Evolutionary conservation across 1,140 invertebrate species (phyloP).

Genomic region (Neoseiulus cucumeris): DNA sequence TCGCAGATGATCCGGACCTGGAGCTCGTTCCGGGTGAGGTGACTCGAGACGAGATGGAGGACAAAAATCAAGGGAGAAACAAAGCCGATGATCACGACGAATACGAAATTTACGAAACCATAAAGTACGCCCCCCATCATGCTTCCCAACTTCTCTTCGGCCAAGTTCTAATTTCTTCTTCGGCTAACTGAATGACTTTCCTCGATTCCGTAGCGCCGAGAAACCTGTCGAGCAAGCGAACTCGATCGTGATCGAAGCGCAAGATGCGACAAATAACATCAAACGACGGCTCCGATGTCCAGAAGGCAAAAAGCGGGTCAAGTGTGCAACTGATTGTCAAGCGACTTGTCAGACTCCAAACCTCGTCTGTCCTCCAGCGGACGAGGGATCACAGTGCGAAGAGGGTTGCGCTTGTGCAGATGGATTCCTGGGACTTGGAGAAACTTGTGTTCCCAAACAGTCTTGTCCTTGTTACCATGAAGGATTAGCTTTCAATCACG

Average conservation of each 20-base stretch:
- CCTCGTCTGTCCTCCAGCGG: conserved; percentile 6
- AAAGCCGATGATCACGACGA: neutral
- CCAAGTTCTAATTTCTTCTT: too few species aligned
- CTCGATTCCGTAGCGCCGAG: neutral
- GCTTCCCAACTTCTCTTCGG: too few species aligned
- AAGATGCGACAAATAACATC: conserved; percentile 4
- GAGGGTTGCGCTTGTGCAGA: conserved; percentile 69
- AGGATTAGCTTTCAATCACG: conserved; percentile 19
- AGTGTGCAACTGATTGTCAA: conserved; percentile 15
- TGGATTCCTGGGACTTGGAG: conserved; percentile 41
- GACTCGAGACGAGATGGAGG: neutral
- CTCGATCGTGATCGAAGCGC: neutral
- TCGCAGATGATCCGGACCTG: neutral
- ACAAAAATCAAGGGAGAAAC: neutral
- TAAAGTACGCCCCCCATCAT: too few species aligned
- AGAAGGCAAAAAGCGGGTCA: conserved; percentile 12
- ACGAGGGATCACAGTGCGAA: conserved; percentile 34
- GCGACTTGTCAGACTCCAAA: conserved; percentile 14
- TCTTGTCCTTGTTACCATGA: conserved; percentile 25
- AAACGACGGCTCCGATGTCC: neutral
- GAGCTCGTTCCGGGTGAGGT: neutral
- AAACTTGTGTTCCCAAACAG: conserved; percentile 22
- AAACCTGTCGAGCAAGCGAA: neutral
- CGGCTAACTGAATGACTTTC: too few species aligned
- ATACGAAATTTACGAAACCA: conserved; percentile 1